These are phyloP conservation scores for Physocephala rufipes DNA, from an alignment of 2,888 invertebrate species.

Conservation along the genomic window DNA sequence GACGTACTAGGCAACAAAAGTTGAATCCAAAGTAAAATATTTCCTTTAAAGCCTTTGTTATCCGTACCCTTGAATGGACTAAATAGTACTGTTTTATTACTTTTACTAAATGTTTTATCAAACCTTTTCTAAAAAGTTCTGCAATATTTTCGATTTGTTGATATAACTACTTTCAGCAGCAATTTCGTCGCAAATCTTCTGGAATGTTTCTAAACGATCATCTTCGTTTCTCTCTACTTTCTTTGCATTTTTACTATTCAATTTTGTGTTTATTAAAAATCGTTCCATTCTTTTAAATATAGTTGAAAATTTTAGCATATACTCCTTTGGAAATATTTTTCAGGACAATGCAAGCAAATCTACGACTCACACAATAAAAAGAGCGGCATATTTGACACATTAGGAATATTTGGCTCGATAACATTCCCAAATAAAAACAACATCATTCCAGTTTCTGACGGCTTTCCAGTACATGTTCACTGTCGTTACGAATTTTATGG, in stretches of 20 bases:
- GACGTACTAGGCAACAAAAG: slow-evolving; percentile 83
- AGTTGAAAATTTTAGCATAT: slow-evolving; percentile 5
- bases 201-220: slow-evolving; percentile 80
- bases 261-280: slow-evolving; percentile 3
- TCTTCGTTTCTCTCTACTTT: slow-evolving; percentile 68
- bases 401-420: slow-evolving; percentile 77
- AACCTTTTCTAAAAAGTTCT: slow-evolving; percentile 71
- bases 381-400: slow-evolving; percentile 85
- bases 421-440: slow-evolving; percentile 42
- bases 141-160: slow-evolving; percentile 68
- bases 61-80: slow-evolving; percentile 65
- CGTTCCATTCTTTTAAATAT: background rate
- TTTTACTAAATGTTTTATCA: slow-evolving; percentile 49
- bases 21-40: slow-evolving; percentile 82
- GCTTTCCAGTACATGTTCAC: slow-evolving; percentile 67
- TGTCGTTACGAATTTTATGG: slow-evolving; percentile 94
- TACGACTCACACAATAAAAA: slow-evolving; percentile 82
- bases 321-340: slow-evolving; percentile 23
- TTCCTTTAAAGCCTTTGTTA: slow-evolving; percentile 77
- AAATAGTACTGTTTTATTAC: no score
- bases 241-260: slow-evolving; percentile 30
- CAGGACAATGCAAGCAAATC: slow-evolving; percentile 78
- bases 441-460: slow-evolving; percentile 34
- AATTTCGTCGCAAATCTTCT: slow-evolving; percentile 79
- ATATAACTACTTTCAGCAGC: slow-evolving; percentile 81